Conservation (phyloP, 2,113 vertebrate species). For the Hemibagrus wyckioides region DNA sequence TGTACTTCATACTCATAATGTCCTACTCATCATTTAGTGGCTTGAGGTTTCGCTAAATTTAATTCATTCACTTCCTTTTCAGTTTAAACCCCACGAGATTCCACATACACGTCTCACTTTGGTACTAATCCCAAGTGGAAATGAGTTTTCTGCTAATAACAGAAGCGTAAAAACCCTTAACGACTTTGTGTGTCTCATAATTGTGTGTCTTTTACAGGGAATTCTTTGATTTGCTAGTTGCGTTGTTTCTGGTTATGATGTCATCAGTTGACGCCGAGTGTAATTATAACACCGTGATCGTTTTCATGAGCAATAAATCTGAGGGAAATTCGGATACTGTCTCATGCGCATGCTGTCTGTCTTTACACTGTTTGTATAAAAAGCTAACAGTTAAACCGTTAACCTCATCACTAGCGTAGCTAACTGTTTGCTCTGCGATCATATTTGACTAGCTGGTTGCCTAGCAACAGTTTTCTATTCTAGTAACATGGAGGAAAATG, state of each 20-base stretch:
- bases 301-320: neutral
- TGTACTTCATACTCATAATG: too few relatives aligned
- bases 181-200: neutral
- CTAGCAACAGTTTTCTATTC: neutral
- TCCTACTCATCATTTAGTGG: neutral
- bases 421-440: neutral
- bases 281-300: neutral
- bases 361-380: neutral
- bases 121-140: neutral
- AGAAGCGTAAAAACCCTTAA: neutral
- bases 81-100: neutral
- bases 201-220: too few relatives aligned
- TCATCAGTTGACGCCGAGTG: neutral
- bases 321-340: neutral
- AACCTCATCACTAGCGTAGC: neutral
- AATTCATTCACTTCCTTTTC: neutral
- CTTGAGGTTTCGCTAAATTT: neutral
- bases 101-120: neutral
- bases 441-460: neutral
- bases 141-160: neutral
- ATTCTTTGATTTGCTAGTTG: too few relatives aligned
- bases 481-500: neutral
- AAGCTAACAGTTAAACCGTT: neutral
- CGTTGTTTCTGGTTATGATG: neutral
- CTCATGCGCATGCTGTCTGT: neutral